Conservation (phyloP, 2,113 vertebrate genomes). For the Cephalopterus ornatus region DNA sequence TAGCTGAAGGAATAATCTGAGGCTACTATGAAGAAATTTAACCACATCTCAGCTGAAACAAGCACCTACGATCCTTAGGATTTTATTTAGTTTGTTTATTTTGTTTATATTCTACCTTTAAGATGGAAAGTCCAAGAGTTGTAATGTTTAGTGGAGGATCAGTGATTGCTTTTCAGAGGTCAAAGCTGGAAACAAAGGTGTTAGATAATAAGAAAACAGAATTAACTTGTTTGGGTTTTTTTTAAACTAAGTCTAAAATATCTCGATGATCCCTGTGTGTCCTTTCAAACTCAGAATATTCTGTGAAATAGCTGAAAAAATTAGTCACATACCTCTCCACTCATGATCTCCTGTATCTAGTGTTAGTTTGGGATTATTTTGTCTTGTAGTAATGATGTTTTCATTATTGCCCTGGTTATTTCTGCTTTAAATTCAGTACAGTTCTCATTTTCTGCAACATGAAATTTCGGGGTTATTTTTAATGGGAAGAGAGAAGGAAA, state of each 20-base stretch:
- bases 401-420: neutral
- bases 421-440: neutral
- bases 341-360: neutral
- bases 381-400: neutral
- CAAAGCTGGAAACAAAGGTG: neutral
- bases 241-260: neutral
- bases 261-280: neutral
- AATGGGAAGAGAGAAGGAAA: neutral
- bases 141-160: neutral
- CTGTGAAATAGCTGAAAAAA: neutral
- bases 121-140: neutral
- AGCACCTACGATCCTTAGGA: neutral
- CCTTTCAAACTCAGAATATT: neutral
- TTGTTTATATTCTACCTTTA: neutral
- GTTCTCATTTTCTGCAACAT: neutral
- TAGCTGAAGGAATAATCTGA: neutral
- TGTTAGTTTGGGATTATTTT: neutral
- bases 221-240: neutral
- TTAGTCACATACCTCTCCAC: neutral
- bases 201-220: neutral
- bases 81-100: neutral
- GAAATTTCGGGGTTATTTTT: neutral
- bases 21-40: neutral
- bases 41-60: neutral
- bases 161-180: neutral